phyloP scores from a whole-genome alignment of 2,888 invertebrate genomes.

The Diadegma fenestrale region DNA sequence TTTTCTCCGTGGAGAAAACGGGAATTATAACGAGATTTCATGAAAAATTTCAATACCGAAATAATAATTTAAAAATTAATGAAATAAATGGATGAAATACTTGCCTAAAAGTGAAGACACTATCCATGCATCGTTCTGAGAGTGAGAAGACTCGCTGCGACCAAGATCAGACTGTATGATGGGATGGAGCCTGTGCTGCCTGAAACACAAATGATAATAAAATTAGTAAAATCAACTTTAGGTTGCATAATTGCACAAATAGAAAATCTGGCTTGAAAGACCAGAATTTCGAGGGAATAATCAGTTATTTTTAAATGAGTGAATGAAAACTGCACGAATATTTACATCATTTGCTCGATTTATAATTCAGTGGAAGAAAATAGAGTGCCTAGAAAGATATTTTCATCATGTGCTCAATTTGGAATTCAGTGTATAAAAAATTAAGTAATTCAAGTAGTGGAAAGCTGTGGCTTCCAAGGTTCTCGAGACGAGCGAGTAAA shows the following conservation, averaged over 20 bases:
- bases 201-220: conserved; percentile 54
- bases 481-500: background rate
- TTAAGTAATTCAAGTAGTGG: background rate
- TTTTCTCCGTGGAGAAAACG: background rate
- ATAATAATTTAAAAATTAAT: background rate
- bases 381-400: background rate
- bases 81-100: conserved; percentile 14
- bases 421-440: background rate
- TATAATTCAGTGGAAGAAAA: background rate
- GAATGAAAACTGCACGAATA: background rate
- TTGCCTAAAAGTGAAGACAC: conserved; percentile 45
- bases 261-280: background rate
- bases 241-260: background rate
- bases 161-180: conserved; percentile 51
- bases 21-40: no score
- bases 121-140: conserved; percentile 48
- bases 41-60: background rate
- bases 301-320: background rate
- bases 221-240: background rate
- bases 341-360: background rate
- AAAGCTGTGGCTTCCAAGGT: background rate
- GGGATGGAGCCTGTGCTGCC: conserved; percentile 46
- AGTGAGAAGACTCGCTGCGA: conserved; percentile 29
- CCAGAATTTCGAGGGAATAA: background rate
- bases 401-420: background rate